Evolutionary conservation across 2,113 vertebrate genomes (phyloP).

Genomic region (Syrrhaptes paradoxus): DNA sequence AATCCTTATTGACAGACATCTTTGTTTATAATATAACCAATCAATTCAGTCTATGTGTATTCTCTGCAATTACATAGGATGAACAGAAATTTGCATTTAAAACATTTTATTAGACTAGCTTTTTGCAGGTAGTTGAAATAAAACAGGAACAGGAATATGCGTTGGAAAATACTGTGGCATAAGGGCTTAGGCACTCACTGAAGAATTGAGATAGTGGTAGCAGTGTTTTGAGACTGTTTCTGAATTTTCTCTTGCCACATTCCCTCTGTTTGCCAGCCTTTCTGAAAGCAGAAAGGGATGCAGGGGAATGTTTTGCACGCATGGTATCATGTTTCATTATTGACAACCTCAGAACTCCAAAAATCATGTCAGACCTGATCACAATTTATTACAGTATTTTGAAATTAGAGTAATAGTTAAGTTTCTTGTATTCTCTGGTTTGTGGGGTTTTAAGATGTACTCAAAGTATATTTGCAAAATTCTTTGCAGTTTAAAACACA

Average conservation of each 20-base stretch:
- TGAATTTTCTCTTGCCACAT: neutral
- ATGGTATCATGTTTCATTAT: rapidly evolving
- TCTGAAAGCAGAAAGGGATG: neutral
- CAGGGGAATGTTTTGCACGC: neutral
- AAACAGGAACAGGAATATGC: neutral
- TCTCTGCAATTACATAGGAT: neutral
- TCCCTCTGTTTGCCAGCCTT: neutral
- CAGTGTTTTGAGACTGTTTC: neutral
- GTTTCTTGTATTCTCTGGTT: neutral
- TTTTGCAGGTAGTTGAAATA: neutral
- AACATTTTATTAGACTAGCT: neutral
- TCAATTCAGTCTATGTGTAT: too few relatives aligned
- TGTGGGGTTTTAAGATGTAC: neutral
- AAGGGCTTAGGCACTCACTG: neutral
- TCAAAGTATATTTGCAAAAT: neutral
- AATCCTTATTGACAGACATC: too few relatives aligned
- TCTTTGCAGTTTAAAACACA: neutral
- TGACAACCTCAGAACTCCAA: neutral
- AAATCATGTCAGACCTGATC: neutral
- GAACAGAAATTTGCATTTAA: neutral
- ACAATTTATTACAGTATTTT: neutral
- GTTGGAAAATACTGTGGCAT: neutral
- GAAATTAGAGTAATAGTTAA: neutral
- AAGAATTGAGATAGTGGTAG: neutral
- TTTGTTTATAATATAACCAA: too few relatives aligned